Percentiles rank a stretch among this genome's conserved stretches.
phyloP scores from a whole-genome alignment of 2,888 invertebrate genomes.

The Microdon myrmicae region DNA sequence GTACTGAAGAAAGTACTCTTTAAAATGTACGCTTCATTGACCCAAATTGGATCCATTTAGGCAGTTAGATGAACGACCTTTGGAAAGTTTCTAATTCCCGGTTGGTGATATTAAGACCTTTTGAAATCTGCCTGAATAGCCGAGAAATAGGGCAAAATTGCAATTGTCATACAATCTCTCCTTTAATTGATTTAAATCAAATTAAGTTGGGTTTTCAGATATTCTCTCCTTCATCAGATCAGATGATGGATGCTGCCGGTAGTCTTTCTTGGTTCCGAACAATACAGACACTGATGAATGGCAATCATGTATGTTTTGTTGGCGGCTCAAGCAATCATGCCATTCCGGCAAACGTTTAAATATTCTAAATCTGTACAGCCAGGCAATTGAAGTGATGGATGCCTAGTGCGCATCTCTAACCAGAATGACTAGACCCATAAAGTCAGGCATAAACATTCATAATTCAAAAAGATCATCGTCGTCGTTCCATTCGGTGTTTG shows the following conservation, averaged over 20 bases:
- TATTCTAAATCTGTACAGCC: constrained; percentile 44
- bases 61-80: too few relatives aligned
- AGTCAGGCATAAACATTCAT: constrained; percentile 28
- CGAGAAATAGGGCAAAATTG: too few relatives aligned
- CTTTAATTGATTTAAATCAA: constrained; percentile 52
- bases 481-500: constrained; percentile 12
- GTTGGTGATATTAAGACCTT: too few relatives aligned
- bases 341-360: constrained; percentile 33
- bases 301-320: constrained; percentile 20
- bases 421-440: constrained; percentile 2
- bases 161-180: too few relatives aligned
- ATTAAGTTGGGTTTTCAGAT: constrained; percentile 37
- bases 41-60: too few relatives aligned
- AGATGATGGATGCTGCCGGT: constrained; percentile 7
- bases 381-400: constrained; percentile 44
- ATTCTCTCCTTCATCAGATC: constrained; percentile 12
- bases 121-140: too few relatives aligned
- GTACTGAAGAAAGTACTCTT: too few relatives aligned
- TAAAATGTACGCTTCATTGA: too few relatives aligned
- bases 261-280: constrained; percentile 5
- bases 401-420: constrained; percentile 32
- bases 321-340: constrained; percentile 31
- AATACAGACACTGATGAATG: constrained; percentile 6
- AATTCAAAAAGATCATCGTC: constrained; percentile 2
- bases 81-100: too few relatives aligned